phyloP scores from a whole-genome alignment of 92 coral and sea anemone genomes.

The Phenganax subtilis region DNA sequence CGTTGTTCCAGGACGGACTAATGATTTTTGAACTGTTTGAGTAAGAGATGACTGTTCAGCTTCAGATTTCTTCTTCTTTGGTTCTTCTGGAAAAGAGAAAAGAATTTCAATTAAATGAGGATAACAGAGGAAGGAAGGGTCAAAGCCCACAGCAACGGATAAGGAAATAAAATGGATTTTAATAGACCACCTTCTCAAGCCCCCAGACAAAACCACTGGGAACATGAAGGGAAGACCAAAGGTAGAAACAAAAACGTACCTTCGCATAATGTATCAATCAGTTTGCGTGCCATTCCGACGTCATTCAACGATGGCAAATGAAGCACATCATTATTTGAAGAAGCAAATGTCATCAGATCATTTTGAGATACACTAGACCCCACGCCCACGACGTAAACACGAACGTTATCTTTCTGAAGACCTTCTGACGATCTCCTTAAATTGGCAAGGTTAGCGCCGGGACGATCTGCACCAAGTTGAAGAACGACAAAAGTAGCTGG shows the following conservation, averaged over 20 bases:
- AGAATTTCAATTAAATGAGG: no score
- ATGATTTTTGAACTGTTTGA: background rate
- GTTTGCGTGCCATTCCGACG: background rate
- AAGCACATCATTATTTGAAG: constrained; percentile 20
- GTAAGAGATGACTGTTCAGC: background rate
- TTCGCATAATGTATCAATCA: constrained; percentile 25
- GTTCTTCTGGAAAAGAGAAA: background rate
- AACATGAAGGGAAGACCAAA: background rate
- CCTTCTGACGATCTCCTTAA: constrained; percentile 23
- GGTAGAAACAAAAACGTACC: constrained; percentile 10
- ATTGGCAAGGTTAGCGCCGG: background rate
- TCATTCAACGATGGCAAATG: constrained; percentile 29
- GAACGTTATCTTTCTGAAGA: constrained; percentile 22
- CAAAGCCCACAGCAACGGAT: background rate
- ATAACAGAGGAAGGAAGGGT: no score
- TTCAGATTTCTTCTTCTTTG: background rate
- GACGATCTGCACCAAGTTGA: constrained; percentile 26
- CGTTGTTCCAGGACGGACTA: background rate
- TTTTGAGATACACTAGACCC: constrained; percentile 18
- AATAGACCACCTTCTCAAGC: background rate
- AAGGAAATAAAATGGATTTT: background rate
- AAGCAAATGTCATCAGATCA: constrained; percentile 23
- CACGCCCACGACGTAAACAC: constrained; percentile 36
- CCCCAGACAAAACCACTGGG: background rate
- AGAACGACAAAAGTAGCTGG: constrained; percentile 28